Percentiles rank a stretch among this genome's conserved stretches.
Evolutionary conservation across 1,140 invertebrate genomes (phyloP).

Genomic region (Caenorhabditis remanei): DNA sequence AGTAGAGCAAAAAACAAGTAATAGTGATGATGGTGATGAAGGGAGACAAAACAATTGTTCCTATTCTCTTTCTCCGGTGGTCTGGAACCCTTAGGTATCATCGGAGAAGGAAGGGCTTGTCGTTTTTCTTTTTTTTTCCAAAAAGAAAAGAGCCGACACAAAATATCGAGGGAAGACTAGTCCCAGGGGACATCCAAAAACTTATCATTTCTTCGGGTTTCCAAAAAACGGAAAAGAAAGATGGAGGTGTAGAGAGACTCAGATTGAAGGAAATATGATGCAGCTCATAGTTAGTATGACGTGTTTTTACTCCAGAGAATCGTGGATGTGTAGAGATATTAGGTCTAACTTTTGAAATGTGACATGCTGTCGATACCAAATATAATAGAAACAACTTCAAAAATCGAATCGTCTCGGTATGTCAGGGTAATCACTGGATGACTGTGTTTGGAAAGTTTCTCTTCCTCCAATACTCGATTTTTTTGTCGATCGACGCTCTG

Average conservation of each 20-base stretch:
- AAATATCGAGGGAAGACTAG: constrained; percentile 9
- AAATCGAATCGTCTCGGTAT: too few species aligned
- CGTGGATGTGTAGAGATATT: background rate
- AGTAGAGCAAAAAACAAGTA: constrained; percentile 4
- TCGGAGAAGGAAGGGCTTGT: background rate
- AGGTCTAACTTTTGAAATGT: background rate
- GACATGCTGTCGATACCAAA: background rate
- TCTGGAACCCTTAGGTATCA: constrained; percentile 21
- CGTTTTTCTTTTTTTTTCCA: background rate
- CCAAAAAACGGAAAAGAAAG: background rate
- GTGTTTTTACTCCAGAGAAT: background rate
- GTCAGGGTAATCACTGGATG: too few species aligned
- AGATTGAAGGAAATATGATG: constrained; percentile 1
- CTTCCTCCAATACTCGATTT: too few species aligned
- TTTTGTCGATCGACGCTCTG: too few species aligned
- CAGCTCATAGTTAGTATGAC: background rate
- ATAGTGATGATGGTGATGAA: background rate
- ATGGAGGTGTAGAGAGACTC: constrained; percentile 17
- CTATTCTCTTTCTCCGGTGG: constrained; percentile 5
- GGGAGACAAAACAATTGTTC: constrained; percentile 17
- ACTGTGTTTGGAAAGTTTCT: too few species aligned
- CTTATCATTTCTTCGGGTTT: constrained; percentile 39
- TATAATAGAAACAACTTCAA: background rate
- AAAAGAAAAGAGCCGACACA: background rate
- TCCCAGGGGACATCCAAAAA: constrained; percentile 27